Base-by-base conservation (phyloP, 2,797 vertebrate species). In the Phyllotis vaccarum region DNA sequence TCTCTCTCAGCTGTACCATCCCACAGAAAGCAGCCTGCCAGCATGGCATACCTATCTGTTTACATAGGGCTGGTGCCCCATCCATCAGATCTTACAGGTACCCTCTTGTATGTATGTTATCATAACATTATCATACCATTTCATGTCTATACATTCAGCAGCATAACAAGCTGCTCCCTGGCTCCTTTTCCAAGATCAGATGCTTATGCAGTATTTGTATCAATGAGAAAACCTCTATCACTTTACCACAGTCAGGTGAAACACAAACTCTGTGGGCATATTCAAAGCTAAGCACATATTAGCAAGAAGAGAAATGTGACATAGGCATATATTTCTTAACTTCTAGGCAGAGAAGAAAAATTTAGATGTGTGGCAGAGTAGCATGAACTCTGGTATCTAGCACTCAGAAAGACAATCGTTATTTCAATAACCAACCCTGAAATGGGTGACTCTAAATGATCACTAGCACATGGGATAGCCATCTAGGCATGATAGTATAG, bases 401-500 rank as follows among this genome's bases (percentile, higher is more conserved):
- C 99, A 99, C 81, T 98, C 99, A 0, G 99, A 99, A 97, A 99
- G 98, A 96, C 99, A 99, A 99, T 5, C 96, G 98, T 99, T 98
- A 98, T 87, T 99, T 99, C 0, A 98, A 99, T 0, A 99, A 99
- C 1, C 99, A 97, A 99, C 98, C 98, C 98, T 99, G 99, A 99
- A 99, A 99, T 99, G 0, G 99, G 99, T 76, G 99, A 83, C 98
- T 99, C 5, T 99, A 99, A 99, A 99, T 99, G 99, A 99, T 99
- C 88, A 99, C 99, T 2, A 99, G 99, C 98, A 99, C 99, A 95
- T 99, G 99, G 49, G 99, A 99, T 97, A 99, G 99, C 97, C 99
- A 99, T 97, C 98, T 99, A 0, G 99, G 99, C 62, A 99, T 99
- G 99, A 99, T 98, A 0, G 99, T 99, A 0, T 99, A 99, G 0